phyloP scores from a whole-genome alignment of 2,797 vertebrate genomes.

The Rhynchonycteris naso region DNA sequence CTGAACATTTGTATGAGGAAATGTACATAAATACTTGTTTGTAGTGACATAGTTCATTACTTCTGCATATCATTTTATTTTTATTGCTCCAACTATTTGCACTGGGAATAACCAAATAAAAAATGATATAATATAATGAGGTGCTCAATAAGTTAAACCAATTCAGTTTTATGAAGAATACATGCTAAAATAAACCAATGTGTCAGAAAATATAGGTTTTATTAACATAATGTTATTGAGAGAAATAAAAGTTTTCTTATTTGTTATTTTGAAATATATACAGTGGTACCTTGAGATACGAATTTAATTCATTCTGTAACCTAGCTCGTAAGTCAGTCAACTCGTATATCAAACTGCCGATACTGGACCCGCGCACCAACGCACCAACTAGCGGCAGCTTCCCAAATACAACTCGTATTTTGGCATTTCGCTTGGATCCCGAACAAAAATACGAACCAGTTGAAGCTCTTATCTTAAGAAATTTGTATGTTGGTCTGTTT shows the following conservation, averaged over 20 bases:
- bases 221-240: not conserved
- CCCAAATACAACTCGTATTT: no score
- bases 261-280: conserved; percentile 19
- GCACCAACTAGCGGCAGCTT: no score
- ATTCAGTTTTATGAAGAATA: not conserved
- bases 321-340: no score
- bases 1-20: conserved; percentile 35
- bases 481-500: no score
- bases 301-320: no score
- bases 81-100: conserved; percentile 2
- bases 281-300: no score
- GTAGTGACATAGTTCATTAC: not conserved
- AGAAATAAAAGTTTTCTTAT: not conserved
- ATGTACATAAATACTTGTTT: not conserved
- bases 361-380: no score
- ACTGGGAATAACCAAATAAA: not conserved
- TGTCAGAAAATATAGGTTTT: not conserved
- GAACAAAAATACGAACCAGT: no score
- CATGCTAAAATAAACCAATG: not conserved
- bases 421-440: no score
- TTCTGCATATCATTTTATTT: conserved; percentile 47
- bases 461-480: no score
- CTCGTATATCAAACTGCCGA: no score
- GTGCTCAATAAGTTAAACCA: not conserved
- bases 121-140: not conserved